phyloP scores from a whole-genome alignment of 1,140 invertebrate species.

The Phenacoccus solenopsis region DNA sequence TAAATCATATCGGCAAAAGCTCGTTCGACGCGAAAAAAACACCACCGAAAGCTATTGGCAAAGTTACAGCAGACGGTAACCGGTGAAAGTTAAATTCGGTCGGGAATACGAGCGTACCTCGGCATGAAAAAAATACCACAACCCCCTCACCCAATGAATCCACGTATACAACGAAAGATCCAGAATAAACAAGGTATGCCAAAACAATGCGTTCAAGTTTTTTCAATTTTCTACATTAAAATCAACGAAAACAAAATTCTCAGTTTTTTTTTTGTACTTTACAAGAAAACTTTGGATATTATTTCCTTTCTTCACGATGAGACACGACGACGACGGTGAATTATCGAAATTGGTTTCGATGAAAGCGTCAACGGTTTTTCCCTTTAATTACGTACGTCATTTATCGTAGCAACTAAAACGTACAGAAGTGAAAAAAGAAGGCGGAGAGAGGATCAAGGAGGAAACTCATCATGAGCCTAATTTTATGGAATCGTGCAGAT shows the following conservation, averaged over 20 bases:
- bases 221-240: not conserved
- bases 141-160: too few species aligned
- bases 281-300: not conserved
- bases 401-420: too few species aligned
- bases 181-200: not conserved
- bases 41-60: not conserved
- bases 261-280: not conserved
- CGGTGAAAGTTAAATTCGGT: not conserved
- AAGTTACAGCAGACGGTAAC: slow-evolving; percentile 1
- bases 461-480: too few species aligned
- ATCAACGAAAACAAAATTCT: not conserved
- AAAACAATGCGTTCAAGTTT: slow-evolving; percentile 2
- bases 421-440: too few species aligned
- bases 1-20: not conserved
- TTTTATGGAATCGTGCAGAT: too few species aligned
- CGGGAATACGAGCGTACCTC: not conserved
- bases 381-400: too few species aligned
- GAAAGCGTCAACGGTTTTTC: too few species aligned
- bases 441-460: too few species aligned
- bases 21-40: not conserved
- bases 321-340: too few species aligned
- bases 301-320: not conserved
- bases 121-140: too few species aligned
- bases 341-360: too few species aligned
- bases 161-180: not conserved